Conservation (phyloP, 1,140 invertebrate genomes). For the Neoseiulus cucumeris region DNA sequence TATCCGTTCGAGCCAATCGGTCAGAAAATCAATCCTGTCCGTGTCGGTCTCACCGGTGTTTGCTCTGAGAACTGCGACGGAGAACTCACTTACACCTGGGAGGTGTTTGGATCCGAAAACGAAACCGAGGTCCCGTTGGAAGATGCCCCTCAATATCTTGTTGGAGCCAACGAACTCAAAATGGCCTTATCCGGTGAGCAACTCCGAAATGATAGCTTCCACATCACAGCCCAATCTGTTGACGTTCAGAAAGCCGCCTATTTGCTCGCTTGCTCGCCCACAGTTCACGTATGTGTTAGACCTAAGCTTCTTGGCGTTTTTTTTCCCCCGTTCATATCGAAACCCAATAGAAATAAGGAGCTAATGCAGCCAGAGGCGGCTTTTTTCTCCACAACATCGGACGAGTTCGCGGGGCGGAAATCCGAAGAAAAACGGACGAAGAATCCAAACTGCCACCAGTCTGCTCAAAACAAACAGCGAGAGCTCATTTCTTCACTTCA, state of each 20-base stretch:
- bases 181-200: conserved; percentile 20
- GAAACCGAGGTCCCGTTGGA: conserved; percentile 19
- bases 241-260: background rate
- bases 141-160: conserved; percentile 20
- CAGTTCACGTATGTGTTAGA: too few species aligned
- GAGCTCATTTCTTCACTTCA: too few species aligned
- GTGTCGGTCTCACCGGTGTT: conserved; percentile 22
- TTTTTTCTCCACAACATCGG: too few species aligned
- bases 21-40: conserved; percentile 24
- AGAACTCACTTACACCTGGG: conserved; percentile 22
- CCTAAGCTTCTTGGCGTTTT: too few species aligned
- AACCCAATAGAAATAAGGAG: too few species aligned
- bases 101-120: conserved; percentile 21
- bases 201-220: background rate
- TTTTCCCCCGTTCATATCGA: too few species aligned
- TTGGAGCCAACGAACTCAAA: conserved; percentile 21
- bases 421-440: too few species aligned
- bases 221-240: background rate
- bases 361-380: too few species aligned
- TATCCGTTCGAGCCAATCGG: conserved; percentile 23
- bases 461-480: too few species aligned
- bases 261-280: too few species aligned
- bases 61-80: conserved; percentile 23
- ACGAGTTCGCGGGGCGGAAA: too few species aligned
- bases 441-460: too few species aligned